phyloP scores from a whole-genome alignment of 23 tunicate genomes.

The Halocynthia aurantium region DNA sequence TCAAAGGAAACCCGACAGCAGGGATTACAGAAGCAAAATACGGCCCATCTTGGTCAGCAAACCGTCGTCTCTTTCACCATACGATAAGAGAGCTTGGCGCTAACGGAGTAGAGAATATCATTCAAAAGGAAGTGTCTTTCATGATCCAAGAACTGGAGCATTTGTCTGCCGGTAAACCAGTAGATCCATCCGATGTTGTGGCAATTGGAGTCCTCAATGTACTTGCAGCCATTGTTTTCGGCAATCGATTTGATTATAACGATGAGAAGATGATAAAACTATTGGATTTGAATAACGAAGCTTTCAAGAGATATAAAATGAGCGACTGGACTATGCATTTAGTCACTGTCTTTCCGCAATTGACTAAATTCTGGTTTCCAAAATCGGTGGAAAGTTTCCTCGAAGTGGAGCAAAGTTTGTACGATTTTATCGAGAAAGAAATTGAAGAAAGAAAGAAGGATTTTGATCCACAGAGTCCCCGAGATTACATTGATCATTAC shows the following conservation, averaged over 20 bases:
- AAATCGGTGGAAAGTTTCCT: background rate
- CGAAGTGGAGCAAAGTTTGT: background rate
- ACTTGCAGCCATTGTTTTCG: background rate
- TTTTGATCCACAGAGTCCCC: conserved; percentile 1
- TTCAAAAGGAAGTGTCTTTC: conserved; percentile 14
- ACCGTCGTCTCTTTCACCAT: conserved; percentile 5
- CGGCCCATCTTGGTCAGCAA: conserved; percentile 26
- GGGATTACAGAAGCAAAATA: conserved; percentile 19
- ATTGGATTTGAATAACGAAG: conserved; percentile 15
- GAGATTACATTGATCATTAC: conserved; percentile 14
- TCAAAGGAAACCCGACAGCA: background rate
- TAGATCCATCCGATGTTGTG: conserved; percentile 11
- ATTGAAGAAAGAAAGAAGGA: background rate
- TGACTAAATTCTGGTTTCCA: conserved; percentile 11
- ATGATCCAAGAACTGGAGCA: background rate
- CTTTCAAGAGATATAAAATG: background rate
- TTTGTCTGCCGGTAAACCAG: background rate
- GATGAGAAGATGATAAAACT: background rate
- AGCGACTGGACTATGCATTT: background rate
- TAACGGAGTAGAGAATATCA: background rate
- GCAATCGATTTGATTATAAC: background rate
- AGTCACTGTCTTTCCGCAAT: background rate
- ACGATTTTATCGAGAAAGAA: conserved; percentile 1
- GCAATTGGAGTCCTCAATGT: conserved; percentile 16
- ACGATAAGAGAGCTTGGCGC: conserved; percentile 13